A percentile compares a stretch with the other conserved stretches of the same genome.
Evolutionary conservation across 2,113 vertebrate genomes (phyloP).

Genomic region (Rhinolophus ferrumequinum): DNA sequence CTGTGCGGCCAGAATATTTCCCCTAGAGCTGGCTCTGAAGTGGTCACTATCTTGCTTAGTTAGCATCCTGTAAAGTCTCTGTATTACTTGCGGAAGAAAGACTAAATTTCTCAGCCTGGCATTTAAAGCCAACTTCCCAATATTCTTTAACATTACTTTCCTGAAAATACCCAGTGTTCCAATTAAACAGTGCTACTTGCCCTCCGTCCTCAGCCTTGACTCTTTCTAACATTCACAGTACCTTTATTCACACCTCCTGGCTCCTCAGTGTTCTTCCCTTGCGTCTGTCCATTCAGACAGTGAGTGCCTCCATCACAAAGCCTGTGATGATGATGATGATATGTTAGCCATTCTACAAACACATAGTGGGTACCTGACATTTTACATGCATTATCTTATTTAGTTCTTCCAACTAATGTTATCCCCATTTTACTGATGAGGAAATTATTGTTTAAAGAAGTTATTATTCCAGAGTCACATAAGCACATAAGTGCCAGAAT

Average conservation of each 20-base stretch:
- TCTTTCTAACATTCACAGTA: background rate
- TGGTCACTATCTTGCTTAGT: background rate
- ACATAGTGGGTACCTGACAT: background rate
- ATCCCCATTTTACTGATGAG: background rate
- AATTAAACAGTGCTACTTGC: background rate
- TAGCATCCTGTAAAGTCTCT: background rate
- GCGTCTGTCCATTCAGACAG: background rate
- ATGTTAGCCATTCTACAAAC: background rate
- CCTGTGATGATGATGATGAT: background rate
- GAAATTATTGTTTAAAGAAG: background rate
- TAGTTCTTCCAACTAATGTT: background rate
- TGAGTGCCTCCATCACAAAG: conserved; percentile 42
- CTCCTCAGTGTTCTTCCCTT: background rate
- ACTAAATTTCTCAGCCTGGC: background rate
- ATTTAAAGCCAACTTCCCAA: background rate
- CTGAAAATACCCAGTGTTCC: background rate
- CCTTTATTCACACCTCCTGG: background rate
- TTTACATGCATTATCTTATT: background rate
- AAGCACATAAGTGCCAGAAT: background rate
- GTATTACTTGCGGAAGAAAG: background rate
- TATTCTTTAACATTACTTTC: background rate
- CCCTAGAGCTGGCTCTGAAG: background rate
- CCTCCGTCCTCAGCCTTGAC: background rate
- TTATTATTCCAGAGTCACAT: background rate
- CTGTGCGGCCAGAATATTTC: background rate